These are phyloP conservation scores for Macropodus opercularis DNA, from an alignment of 2,797 vertebrate species.

Conservation along the genomic window DNA sequence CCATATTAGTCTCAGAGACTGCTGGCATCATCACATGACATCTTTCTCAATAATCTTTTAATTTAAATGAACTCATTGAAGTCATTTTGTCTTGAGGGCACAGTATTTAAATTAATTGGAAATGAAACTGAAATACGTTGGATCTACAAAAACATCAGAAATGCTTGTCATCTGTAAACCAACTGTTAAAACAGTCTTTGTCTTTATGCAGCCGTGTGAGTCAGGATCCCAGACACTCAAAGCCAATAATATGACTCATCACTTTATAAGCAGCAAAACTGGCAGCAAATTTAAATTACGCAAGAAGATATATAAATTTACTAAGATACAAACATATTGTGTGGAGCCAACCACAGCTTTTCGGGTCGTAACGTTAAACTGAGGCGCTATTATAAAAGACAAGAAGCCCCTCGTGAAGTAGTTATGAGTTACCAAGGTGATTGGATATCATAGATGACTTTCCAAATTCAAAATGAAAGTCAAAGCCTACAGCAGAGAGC, in stretches of 20 bases:
- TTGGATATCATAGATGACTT: conserved; percentile 13
- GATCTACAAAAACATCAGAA: background rate
- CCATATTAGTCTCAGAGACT: background rate
- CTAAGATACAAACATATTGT: background rate
- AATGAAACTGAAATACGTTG: background rate
- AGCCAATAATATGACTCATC: conserved; percentile 37
- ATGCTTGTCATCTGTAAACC: background rate
- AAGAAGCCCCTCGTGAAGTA: conserved; percentile 7
- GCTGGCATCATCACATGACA: too few relatives aligned
- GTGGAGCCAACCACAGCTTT: background rate
- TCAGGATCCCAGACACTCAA: conserved; percentile 8
- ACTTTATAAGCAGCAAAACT: conserved; percentile 19
- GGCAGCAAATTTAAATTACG: conserved; percentile 21
- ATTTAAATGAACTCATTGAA: background rate
- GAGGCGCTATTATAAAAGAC: background rate
- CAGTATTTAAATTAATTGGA: background rate
- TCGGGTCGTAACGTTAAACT: background rate
- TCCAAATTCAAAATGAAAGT: conserved; percentile 25
- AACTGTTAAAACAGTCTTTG: background rate
- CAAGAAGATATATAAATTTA: background rate
- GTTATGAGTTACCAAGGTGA: conserved; percentile 3
- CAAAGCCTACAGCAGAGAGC: conserved; percentile 6
- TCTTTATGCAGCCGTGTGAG: background rate
- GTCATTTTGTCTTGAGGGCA: background rate
- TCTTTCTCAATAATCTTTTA: background rate